Conservation (phyloP, 2,113 vertebrate genomes). For the Tapirus terrestris region DNA sequence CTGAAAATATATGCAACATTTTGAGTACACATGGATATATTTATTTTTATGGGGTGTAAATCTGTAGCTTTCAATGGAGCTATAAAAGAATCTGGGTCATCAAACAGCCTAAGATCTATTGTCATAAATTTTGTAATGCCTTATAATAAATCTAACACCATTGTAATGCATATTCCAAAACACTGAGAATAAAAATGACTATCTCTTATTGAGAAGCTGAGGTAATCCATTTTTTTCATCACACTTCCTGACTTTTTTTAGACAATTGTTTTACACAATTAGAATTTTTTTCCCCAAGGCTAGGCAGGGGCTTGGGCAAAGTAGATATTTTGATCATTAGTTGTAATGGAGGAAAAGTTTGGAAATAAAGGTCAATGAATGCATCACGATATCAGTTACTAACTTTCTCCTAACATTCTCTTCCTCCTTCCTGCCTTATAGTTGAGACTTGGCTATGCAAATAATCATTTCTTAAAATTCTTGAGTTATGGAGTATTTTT, state of each 20-base stretch:
- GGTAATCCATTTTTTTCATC: constrained; percentile 14
- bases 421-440: not conserved
- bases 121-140: not conserved
- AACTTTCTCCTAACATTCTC: not conserved
- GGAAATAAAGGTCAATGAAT: not conserved
- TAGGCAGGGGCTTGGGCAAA: not conserved
- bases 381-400: not conserved
- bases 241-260: not conserved
- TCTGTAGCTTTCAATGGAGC: not conserved
- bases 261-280: not conserved
- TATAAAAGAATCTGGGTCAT: constrained; percentile 33
- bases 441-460: not conserved
- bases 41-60: constrained; percentile 25
- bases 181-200: not conserved
- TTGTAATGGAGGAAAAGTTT: not conserved
- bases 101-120: not conserved
- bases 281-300: not conserved
- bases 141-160: constrained; percentile 24
- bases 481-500: not conserved
- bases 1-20: not conserved
- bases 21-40: not conserved
- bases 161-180: not conserved
- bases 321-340: not conserved
- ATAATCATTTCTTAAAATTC: not conserved
- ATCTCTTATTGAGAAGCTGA: not conserved